phyloP scores from a whole-genome alignment of 2,797 vertebrate genomes.

The Mastacembelus armatus region DNA sequence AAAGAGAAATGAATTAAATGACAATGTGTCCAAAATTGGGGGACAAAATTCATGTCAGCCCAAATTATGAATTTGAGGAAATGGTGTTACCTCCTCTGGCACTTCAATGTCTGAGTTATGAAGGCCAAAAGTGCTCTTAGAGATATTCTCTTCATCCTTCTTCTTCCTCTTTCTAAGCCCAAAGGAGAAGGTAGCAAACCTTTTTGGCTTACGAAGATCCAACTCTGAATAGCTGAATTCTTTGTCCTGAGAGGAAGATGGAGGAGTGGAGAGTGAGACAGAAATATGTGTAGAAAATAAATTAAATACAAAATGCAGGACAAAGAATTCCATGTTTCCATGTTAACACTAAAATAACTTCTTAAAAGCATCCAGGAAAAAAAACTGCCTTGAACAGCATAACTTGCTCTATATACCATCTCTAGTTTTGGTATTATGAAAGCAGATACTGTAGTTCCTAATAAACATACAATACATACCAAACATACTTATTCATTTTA shows the following conservation, averaged over 20 bases:
- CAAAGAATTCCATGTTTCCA: not conserved
- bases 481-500: not conserved
- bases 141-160: slow-evolving; percentile 51
- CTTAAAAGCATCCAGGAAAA: too few species aligned
- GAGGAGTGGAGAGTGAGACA: not conserved
- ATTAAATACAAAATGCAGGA: not conserved
- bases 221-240: slow-evolving; percentile 71
- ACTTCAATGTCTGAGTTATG: slow-evolving; percentile 3
- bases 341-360: too few species aligned
- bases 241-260: slow-evolving; percentile 53
- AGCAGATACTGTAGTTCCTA: not conserved
- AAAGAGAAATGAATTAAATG: too few species aligned
- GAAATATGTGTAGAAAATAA: not conserved
- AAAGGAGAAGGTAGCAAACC: slow-evolving; percentile 67
- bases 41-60: too few species aligned
- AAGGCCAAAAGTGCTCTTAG: slow-evolving; percentile 65
- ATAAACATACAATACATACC: not conserved
- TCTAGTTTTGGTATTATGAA: not conserved
- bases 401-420: not conserved
- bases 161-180: slow-evolving; percentile 66
- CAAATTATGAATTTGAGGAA: not conserved
- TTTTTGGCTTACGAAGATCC: slow-evolving; percentile 70
- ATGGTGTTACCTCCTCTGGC: slow-evolving; percentile 33
- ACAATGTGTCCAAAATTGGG: too few species aligned
- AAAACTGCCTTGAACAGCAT: not conserved